Percentiles rank a stretch among this genome's conserved stretches.
phyloP scores from a whole-genome alignment of 2,797 vertebrate genomes.

The Hozukius guyotensis region DNA sequence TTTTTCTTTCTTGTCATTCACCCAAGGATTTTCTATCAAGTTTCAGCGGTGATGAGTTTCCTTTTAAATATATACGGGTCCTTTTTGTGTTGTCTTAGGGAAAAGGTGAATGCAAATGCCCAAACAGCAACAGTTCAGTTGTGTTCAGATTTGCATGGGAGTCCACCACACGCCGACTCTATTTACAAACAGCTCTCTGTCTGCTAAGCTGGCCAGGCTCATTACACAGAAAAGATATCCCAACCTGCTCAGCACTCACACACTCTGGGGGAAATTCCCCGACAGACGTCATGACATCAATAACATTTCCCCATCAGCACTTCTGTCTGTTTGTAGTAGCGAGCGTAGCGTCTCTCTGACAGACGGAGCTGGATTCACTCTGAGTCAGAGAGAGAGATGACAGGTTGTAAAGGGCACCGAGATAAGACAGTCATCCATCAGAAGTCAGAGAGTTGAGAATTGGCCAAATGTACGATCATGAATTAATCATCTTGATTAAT shows the following conservation, averaged over 20 bases:
- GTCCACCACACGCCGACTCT: not conserved
- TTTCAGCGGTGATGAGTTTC: not conserved
- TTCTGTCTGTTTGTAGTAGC: slow-evolving; percentile 42
- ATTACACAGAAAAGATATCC: not conserved
- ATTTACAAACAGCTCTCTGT: slow-evolving; percentile 21
- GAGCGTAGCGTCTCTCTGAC: slow-evolving; percentile 13
- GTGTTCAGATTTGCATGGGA: slow-evolving; percentile 66
- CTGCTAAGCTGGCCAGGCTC: not conserved
- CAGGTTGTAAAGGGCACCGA: slow-evolving; percentile 30
- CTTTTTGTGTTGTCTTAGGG: not conserved
- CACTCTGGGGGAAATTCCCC: slow-evolving; percentile 62
- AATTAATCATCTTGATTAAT: not conserved
- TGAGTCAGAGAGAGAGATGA: slow-evolving; percentile 35
- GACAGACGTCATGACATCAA: slow-evolving; percentile 52
- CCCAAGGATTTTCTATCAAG: not conserved
- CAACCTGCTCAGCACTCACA: slow-evolving; percentile 40
- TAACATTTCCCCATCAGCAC: slow-evolving; percentile 61
- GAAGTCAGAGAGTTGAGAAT: not conserved
- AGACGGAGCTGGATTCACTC: slow-evolving; percentile 35
- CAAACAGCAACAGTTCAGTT: slow-evolving; percentile 21
- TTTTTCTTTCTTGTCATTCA: not conserved
- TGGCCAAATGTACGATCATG: not conserved
- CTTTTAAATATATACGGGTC: not conserved
- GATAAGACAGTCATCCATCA: not conserved
- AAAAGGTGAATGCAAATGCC: slow-evolving; percentile 68